Base-by-base conservation (phyloP, 2,888 invertebrate genomes). In the Nephrotoma flavescens region DNA sequence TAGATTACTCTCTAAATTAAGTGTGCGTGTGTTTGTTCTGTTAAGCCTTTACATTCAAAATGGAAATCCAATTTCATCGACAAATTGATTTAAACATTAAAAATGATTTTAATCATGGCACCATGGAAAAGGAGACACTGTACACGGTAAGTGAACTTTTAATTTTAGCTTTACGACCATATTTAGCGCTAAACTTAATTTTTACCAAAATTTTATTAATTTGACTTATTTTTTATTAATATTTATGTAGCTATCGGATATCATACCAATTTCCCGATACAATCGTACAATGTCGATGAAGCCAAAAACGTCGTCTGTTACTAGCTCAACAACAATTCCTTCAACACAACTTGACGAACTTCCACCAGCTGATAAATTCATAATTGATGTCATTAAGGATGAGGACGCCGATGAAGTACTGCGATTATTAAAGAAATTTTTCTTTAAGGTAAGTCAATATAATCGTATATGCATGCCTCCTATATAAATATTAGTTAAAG, bases 341-440 rank as follows among this genome's bases (percentile, higher is more conserved):
- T 1, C 83, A 12, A n/a, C 19, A 11, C 44, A 86, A 47, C 31
- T 86, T 12, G 52, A 87, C 7, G 7, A n/a, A 11, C 19, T 85
- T 6, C 7, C 41, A 42, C 71, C 57, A n/a, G 83, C 90, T 86
- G 89, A 89, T 85, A 89, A 90, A 86, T 91, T 90, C 84, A 91
- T 90, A 83, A 90, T 93, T 83, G 91, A 92, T 83, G 89, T 91
- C 0, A 89, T 93, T 7, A 89, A 89, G 52, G 91, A 92, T 19
- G 91, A 92, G 86, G 95, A 95, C 89, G 90, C 91, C 1, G 92
- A 93, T 2, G 92, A 91, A 83, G 92, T 95, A 15, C 91, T 95
- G 87, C 90, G 91, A 47, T 93, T 95, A 89, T 91, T 95, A 1
- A 92, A 92, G 89, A 91, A 91, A 90, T 95, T 93, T 91, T 94